These are phyloP conservation scores for Axinella damicornis DNA, from an alignment of 37 sponge, comb jelly and placozoan genomes.

Conservation along the genomic window DNA sequence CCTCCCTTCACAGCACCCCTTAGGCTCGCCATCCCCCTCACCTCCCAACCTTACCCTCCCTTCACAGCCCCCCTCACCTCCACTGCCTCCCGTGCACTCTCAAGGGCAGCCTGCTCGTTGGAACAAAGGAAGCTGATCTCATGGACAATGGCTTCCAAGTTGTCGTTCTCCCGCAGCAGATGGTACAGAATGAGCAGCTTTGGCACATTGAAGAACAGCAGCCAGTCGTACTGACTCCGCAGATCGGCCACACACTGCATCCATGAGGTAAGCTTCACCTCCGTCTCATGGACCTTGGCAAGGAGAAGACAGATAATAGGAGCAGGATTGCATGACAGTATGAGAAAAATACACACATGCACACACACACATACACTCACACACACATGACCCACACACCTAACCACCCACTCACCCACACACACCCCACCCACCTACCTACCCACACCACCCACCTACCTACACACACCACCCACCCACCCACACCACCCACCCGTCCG, in stretches of 20 bases:
- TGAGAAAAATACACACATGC: neutral
- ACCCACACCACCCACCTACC: no score
- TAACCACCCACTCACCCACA: no score
- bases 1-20: no score
- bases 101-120: slow-evolving; percentile 16
- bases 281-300: slow-evolving; percentile 26
- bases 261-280: slow-evolving; percentile 58
- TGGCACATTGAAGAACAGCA: slow-evolving; percentile 77
- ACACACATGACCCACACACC: no score
- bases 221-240: slow-evolving; percentile 42
- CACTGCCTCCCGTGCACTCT: no score
- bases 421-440: no score
- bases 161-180: neutral
- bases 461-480: no score
- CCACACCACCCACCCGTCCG: no score
- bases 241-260: slow-evolving; percentile 43
- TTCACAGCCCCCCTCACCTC: neutral
- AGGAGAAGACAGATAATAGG: neutral
- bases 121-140: slow-evolving; percentile 64
- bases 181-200: slow-evolving; percentile 55
- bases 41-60: neutral
- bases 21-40: neutral
- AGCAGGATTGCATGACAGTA: neutral
- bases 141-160: slow-evolving; percentile 17
- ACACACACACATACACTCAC: no score